phyloP scores from a whole-genome alignment of 2,113 vertebrate genomes.

The Oxygymnocypris stewartii region DNA sequence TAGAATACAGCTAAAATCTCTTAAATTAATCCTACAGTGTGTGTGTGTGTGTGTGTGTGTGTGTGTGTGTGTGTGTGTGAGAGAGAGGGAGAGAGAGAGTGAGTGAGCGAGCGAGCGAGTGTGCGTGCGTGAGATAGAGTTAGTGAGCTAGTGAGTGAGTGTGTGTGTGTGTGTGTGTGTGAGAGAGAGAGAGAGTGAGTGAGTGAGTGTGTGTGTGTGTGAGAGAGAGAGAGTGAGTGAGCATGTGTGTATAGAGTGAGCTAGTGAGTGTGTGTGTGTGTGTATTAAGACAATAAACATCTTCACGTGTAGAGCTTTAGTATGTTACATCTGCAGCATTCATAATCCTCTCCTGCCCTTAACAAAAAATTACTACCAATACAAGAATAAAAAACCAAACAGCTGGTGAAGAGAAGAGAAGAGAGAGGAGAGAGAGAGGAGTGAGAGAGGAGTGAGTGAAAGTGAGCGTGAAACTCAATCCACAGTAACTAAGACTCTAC shows the following conservation, averaged over 20 bases:
- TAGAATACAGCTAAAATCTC: neutral
- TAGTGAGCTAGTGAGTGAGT: neutral
- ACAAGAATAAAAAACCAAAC: neutral
- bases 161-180: too few species aligned
- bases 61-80: too few species aligned
- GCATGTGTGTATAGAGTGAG: constrained; percentile 12
- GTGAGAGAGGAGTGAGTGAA: constrained; percentile 31
- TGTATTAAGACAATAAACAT: constrained; percentile 47
- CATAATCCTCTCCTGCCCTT: constrained; percentile 34
- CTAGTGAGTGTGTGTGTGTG: neutral
- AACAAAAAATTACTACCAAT: constrained; percentile 1
- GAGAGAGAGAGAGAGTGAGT: too few species aligned
- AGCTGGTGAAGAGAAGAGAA: neutral
- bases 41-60: constrained; percentile 6
- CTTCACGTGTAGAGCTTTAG: constrained; percentile 35
- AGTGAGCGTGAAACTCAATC: constrained; percentile 10
- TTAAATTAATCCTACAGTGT: neutral
- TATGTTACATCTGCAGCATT: constrained; percentile 36
- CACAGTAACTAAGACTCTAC: neutral
- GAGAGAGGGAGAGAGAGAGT: too few species aligned
- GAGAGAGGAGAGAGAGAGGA: neutral
- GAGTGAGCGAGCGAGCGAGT: neutral
- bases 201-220: constrained; percentile 7
- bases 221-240: neutral
- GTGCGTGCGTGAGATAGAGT: neutral